A percentile compares a stretch with the other conserved stretches of the same genome.
phyloP scores from a whole-genome alignment of 2,888 invertebrate genomes.

The Nomada lathburiana region DNA sequence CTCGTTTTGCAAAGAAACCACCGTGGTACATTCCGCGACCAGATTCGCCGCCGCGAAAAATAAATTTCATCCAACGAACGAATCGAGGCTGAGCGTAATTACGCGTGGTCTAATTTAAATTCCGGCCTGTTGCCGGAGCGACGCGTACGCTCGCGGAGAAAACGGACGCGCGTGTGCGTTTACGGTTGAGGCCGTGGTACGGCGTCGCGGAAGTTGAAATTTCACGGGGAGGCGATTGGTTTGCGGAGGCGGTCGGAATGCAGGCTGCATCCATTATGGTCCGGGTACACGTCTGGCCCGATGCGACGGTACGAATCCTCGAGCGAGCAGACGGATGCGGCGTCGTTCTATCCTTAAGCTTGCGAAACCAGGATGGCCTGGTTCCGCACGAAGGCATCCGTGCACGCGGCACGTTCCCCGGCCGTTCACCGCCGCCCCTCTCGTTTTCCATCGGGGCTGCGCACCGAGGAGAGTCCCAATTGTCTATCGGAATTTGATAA shows the following conservation, averaged over 20 bases:
- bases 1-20: no score
- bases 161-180: not conserved
- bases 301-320: constrained; percentile 40
- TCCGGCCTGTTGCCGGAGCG: not conserved
- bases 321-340: constrained; percentile 18
- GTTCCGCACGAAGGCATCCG: constrained; percentile 60
- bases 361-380: constrained; percentile 39
- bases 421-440: constrained; percentile 57
- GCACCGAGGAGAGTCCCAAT: constrained; percentile 66
- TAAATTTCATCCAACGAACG: no score
- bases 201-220: constrained; percentile 48
- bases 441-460: constrained; percentile 15
- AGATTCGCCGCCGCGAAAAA: no score
- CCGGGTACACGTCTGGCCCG: constrained; percentile 53
- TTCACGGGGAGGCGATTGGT: constrained; percentile 55
- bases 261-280: constrained; percentile 74
- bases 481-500: constrained; percentile 77
- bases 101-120: constrained; percentile 24
- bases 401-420: constrained; percentile 65
- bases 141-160: not conserved
- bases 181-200: not conserved
- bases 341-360: constrained; percentile 50
- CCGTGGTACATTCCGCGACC: no score
- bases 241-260: constrained; percentile 55
- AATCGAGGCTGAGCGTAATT: constrained; percentile 14